phyloP scores from a whole-genome alignment of 1,140 invertebrate genomes.

The Charaxes varanes region DNA sequence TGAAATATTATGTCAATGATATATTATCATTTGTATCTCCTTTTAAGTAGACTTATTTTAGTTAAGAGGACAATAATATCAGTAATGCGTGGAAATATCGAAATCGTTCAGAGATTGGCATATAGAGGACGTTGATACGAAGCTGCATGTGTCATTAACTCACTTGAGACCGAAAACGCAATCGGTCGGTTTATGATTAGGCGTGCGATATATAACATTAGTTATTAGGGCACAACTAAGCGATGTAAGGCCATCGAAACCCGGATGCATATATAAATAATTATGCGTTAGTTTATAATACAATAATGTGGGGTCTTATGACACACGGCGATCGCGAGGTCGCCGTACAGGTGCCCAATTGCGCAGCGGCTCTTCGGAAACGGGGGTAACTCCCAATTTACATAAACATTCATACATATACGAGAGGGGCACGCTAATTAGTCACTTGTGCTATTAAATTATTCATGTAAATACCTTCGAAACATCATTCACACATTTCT shows the following conservation, averaged over 20 bases:
- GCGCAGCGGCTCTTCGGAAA: constrained; percentile 37
- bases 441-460: constrained; percentile 17
- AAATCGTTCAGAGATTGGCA: no score
- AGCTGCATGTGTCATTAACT: no score
- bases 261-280: constrained; percentile 44
- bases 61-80: background rate
- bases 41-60: background rate
- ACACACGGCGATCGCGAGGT: constrained; percentile 39
- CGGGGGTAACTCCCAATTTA: constrained; percentile 29
- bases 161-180: no score
- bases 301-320: constrained; percentile 41
- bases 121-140: no score
- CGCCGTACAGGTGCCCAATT: constrained; percentile 38
- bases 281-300: constrained; percentile 37
- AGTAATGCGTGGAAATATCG: no score
- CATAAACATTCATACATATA: constrained; percentile 23
- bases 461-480: constrained; percentile 12
- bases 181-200: no score
- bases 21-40: no score
- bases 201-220: background rate
- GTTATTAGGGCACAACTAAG: constrained; percentile 27
- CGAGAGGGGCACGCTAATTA: constrained; percentile 16
- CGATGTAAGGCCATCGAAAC: constrained; percentile 31
- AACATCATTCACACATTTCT: background rate
- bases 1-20: no score